Conservation (phyloP, 2,888 invertebrate species). For the Acronicta leporina region DNA sequence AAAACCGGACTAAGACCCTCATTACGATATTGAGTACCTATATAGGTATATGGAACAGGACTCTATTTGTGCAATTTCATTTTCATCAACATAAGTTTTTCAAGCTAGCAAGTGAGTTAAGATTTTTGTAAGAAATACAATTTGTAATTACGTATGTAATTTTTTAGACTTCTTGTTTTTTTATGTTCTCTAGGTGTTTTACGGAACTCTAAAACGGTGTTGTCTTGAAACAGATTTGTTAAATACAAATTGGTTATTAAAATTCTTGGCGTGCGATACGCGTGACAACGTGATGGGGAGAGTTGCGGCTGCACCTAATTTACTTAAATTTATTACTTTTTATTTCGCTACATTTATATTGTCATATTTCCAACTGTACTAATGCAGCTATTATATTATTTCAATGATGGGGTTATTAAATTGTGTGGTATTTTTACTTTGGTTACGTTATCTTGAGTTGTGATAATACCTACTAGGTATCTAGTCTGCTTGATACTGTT, state of each 20-base stretch:
- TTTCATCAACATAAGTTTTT: too few relatives aligned
- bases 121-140: too few relatives aligned
- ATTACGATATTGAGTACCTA: too few relatives aligned
- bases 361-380: constrained; percentile 34
- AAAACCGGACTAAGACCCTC: too few relatives aligned
- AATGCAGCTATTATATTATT: constrained; percentile 40
- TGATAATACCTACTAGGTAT: too few relatives aligned
- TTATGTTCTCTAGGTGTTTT: not conserved
- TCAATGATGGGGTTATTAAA: constrained; percentile 25
- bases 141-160: too few relatives aligned
- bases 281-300: constrained; percentile 64
- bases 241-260: constrained; percentile 88
- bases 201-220: constrained; percentile 58
- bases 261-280: constrained; percentile 76
- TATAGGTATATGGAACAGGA: too few relatives aligned
- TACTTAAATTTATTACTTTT: constrained; percentile 57
- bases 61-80: too few relatives aligned
- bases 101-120: too few relatives aligned
- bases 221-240: constrained; percentile 76
- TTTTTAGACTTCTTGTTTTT: too few relatives aligned
- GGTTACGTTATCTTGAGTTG: not conserved
- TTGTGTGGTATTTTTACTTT: constrained; percentile 32
- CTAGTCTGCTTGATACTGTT: too few relatives aligned
- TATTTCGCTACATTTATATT: constrained; percentile 53
- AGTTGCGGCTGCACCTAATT: constrained; percentile 47